A percentile compares a stretch with the other conserved stretches of the same genome.
Conservation (phyloP, 1,140 invertebrate species). For the Aplysia californica region DNA sequence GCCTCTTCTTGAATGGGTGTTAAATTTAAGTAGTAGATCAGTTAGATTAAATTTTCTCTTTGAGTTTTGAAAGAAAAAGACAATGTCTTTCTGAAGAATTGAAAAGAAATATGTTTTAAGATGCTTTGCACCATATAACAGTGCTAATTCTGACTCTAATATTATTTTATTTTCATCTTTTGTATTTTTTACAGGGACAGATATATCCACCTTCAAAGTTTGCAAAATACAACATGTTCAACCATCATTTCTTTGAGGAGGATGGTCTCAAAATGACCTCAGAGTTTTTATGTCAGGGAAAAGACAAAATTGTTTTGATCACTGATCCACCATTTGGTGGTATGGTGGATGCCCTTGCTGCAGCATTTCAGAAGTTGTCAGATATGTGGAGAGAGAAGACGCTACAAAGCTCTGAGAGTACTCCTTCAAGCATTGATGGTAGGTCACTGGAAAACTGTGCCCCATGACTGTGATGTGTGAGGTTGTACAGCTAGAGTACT, state of each 20-base stretch:
- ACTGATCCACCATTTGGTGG: conserved; percentile 93
- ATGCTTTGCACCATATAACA: not conserved
- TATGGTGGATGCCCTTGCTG: conserved; percentile 80
- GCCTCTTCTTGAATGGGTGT: too few relatives aligned
- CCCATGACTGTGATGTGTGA: too few relatives aligned
- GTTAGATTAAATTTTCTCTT: not conserved
- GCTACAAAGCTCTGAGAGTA: too few relatives aligned
- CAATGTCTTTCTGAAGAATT: not conserved
- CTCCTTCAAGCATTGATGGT: too few relatives aligned
- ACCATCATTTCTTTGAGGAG: conserved; percentile 84
- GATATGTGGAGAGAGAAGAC: conserved; percentile 22
- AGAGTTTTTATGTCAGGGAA: conserved; percentile 73
- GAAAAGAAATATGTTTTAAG: not conserved
- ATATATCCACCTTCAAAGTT: conserved; percentile 79
- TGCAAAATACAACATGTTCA: conserved; percentile 89
- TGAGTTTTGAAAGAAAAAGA: not conserved
- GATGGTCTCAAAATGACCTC: conserved; percentile 71
- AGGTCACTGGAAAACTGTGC: too few relatives aligned
- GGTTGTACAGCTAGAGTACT: too few relatives aligned
- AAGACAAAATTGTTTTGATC: conserved; percentile 76
- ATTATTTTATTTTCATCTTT: not conserved
- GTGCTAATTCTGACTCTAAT: not conserved
- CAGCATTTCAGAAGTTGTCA: conserved; percentile 75
- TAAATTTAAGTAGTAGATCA: too few relatives aligned
- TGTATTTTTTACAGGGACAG: conserved; percentile 69